phyloP scores from a whole-genome alignment of 37 sponge, comb jelly and placozoan species.

The Aplysina aerophoba region DNA sequence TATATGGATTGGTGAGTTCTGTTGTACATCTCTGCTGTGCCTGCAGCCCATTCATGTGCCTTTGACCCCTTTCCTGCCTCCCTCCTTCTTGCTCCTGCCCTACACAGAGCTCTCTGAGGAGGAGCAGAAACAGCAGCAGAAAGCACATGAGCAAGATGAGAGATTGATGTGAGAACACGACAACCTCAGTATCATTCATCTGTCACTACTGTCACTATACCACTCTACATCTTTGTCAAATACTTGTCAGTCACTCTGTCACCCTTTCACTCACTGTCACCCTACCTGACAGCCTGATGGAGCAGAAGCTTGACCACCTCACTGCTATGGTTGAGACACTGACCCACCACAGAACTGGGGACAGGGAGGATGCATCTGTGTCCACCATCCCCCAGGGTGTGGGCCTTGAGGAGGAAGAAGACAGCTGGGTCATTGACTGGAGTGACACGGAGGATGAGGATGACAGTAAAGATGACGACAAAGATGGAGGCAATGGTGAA shows the following conservation, averaged over 20 bases:
- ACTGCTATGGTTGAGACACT: constrained; percentile 1
- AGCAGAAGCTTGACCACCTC: background rate
- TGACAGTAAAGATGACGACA: background rate
- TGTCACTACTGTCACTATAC: background rate
- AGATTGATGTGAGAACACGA: background rate
- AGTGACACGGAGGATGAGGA: constrained; percentile 15
- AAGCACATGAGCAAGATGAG: background rate
- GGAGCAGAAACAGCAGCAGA: background rate
- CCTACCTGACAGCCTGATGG: background rate
- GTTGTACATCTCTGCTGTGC: background rate
- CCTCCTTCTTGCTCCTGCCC: background rate
- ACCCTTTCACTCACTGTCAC: background rate
- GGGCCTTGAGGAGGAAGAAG: background rate
- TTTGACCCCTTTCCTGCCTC: background rate
- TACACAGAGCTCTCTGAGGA: background rate
- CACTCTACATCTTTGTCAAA: background rate
- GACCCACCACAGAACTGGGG: too few relatives aligned
- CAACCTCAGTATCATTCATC: background rate
- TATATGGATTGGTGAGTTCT: constrained; percentile 24
- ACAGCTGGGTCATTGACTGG: background rate
- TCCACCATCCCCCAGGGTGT: background rate
- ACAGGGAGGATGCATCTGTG: background rate
- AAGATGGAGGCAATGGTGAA: background rate
- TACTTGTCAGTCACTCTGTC: background rate
- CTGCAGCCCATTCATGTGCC: background rate